Evolutionary conservation across 2,113 vertebrate species (phyloP).

Genomic region (Chloebia gouldiae): DNA sequence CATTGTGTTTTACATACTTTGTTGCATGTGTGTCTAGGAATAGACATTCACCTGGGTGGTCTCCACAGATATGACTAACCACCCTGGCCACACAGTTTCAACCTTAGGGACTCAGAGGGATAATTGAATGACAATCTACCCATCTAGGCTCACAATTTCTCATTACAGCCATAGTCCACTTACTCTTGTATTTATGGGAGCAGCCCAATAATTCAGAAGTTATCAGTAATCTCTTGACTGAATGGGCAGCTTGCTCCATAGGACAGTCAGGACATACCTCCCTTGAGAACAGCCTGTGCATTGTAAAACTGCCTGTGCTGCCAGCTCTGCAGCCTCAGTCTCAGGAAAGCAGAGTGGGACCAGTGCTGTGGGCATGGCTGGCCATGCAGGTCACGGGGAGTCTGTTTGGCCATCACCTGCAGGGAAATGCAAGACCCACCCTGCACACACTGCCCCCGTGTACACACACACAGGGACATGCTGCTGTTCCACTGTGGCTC

Average conservation of each 20-base stretch:
- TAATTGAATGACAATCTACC: not conserved
- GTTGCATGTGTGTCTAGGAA: fast-evolving
- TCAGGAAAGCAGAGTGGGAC: not conserved
- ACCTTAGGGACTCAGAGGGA: not conserved
- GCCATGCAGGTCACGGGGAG: fast-evolving
- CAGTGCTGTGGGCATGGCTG: not conserved
- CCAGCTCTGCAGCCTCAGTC: fast-evolving
- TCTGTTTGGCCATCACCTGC: not conserved
- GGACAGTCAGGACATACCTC: not conserved
- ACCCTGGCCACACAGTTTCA: not conserved
- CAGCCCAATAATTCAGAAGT: not conserved
- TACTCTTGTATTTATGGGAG: not conserved
- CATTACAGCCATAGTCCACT: not conserved
- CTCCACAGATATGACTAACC: not conserved
- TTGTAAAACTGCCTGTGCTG: not conserved
- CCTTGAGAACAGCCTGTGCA: not conserved
- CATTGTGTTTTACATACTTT: not conserved
- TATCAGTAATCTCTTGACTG: not conserved
- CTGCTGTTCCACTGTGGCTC: not conserved
- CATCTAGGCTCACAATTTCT: not conserved
- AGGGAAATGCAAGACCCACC: not conserved
- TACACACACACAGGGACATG: not conserved
- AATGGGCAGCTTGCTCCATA: not conserved
- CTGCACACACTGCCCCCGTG: fast-evolving
- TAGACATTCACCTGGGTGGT: not conserved